These are phyloP conservation scores for Drosophila rellima DNA, from an alignment of 2,888 invertebrate species.

Conservation along the genomic window DNA sequence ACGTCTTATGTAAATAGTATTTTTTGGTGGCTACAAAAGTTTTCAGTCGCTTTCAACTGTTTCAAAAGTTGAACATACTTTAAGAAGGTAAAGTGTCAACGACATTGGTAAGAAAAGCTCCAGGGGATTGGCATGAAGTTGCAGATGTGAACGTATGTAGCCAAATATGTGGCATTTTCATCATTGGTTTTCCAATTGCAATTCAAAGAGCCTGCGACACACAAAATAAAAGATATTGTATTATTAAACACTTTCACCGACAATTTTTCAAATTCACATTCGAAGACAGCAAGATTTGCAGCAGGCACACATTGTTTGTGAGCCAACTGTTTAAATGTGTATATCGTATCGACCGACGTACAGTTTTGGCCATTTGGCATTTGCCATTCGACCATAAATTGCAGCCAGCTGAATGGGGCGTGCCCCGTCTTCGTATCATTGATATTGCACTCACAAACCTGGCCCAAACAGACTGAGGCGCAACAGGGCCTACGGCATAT, in stretches of 20 bases:
- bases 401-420: conserved; percentile 50
- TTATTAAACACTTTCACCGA: conserved; percentile 82
- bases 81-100: conserved; percentile 11
- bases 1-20: conserved; percentile 2
- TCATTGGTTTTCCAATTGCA: conserved; percentile 52
- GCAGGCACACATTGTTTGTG: conserved; percentile 54
- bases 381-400: conserved; percentile 73
- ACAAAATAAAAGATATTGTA: conserved; percentile 64
- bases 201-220: conserved; percentile 42
- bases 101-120: neutral
- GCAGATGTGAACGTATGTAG: neutral
- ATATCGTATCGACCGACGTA: conserved; percentile 37
- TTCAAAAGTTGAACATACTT: conserved; percentile 19
- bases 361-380: conserved; percentile 63
- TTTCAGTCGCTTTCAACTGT: conserved; percentile 27
- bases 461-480: conserved; percentile 13
- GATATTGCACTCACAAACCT: conserved; percentile 39
- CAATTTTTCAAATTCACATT: conserved; percentile 72
- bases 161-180: conserved; percentile 31
- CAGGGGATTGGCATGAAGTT: conserved; percentile 3
- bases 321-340: conserved; percentile 27
- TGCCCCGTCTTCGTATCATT: conserved; percentile 56
- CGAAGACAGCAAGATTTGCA: conserved; percentile 31
- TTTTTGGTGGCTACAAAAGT: conserved; percentile 23
- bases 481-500: conserved; percentile 1